Evolutionary conservation across 2,113 vertebrate genomes (phyloP), one percentile per base, ranked within the genome.

Genomic region (Peromyscus maniculatus): DNA sequence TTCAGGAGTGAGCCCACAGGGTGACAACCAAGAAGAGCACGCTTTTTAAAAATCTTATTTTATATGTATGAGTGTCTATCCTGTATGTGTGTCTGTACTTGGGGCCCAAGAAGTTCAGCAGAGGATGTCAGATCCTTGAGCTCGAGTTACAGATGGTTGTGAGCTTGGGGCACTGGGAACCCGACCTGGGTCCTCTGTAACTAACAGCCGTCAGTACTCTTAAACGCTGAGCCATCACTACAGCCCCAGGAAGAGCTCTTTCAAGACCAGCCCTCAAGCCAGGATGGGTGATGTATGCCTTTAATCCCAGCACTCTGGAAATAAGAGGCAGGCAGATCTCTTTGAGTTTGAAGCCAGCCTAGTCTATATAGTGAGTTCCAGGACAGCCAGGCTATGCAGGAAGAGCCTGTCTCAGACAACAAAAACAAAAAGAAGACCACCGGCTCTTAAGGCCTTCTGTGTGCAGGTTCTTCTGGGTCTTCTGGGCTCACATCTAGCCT

Each of bases 231-330:
- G 12, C 55, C n/a, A 43, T 16, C 82, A 28, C 82, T 84, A 2
- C n/a, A 43, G 82, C 24, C 82, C n/a, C 24, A 83, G 11, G n/a
- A 72, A 69, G 67, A 72, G 26, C 1, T 2, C 9, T 59, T 21
- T 31, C 0, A 22, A 80, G 33, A 33, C 57, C 71, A 91, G 66
- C 62, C 64, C 19, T 67, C 84, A 67, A 11, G 15, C 24, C 1
- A 1, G 59, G 15, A 31, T 28, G 64, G n/a, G 39, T 64, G 59
- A 0, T 1, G 1, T 4, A 66, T 0, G 13, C 7, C 24, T 84
- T 84, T 84, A 84, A 84, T 26, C 13, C 57, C n/a, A 64, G 57
- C 22, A 84, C n/a, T 64, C 59, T 46, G n/a, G n/a, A 64, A n/a
- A n/a, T 12, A 62, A 62, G 57, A 83, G 80, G 57, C 80, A 83